Percentiles rank a stretch among this genome's conserved stretches.
phyloP scores from a whole-genome alignment of 2,113 vertebrate genomes.

The Forbesichthys agassizii region DNA sequence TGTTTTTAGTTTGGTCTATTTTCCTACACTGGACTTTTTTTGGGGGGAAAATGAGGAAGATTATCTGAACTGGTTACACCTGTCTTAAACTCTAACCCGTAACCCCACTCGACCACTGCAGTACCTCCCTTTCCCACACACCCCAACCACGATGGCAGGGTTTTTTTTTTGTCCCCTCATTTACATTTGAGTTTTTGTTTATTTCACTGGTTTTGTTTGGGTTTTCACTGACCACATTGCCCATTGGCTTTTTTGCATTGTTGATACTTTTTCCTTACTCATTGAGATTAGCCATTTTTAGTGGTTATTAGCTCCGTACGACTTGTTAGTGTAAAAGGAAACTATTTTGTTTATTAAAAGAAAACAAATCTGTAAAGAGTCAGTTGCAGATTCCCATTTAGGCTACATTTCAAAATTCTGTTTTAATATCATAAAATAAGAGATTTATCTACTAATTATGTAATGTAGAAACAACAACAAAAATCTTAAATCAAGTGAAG shows the following conservation, averaged over 20 bases:
- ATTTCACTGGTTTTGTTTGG: constrained; percentile 64
- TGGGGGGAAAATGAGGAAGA: constrained; percentile 61
- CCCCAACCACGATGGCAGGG: constrained; percentile 44
- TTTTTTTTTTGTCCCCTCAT: constrained; percentile 38
- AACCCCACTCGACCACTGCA: constrained; percentile 11
- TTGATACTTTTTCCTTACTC: constrained; percentile 76
- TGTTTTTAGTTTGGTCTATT: constrained; percentile 71
- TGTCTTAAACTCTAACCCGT: not conserved
- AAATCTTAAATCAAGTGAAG: constrained; percentile 70
- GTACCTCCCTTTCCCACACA: not conserved
- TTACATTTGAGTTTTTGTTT: constrained; percentile 51
- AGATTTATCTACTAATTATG: constrained; percentile 75
- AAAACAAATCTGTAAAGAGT: constrained; percentile 80
- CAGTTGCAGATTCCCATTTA: constrained; percentile 99
- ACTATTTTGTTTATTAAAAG: constrained; percentile 70
- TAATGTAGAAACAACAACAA: constrained; percentile 71
- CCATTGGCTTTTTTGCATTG: constrained; percentile 77
- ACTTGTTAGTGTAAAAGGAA: constrained; percentile 71
- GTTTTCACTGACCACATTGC: constrained; percentile 46
- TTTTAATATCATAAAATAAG: constrained; percentile 76
- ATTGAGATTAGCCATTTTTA: constrained; percentile 73
- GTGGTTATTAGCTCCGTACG: constrained; percentile 65
- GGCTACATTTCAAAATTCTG: constrained; percentile 99
- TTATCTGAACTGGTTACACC: constrained; percentile 66
- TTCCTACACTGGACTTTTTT: constrained; percentile 82